Evolutionary conservation across 2,797 vertebrate genomes (phyloP).

Genomic region (Cossypha dichroa): DNA sequence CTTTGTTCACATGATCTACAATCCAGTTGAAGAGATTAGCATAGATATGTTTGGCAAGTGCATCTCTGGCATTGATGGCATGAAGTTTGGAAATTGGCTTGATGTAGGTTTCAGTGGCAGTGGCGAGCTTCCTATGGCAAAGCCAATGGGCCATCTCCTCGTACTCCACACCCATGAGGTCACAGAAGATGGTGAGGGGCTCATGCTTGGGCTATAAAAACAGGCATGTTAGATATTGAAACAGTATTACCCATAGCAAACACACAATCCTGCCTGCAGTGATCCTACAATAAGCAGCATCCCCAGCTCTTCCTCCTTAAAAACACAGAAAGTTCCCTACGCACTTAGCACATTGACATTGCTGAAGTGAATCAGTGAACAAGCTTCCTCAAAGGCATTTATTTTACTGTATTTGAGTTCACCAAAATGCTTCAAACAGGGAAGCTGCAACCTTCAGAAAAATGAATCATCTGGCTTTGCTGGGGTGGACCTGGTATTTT

Average conservation of each 20-base stretch:
- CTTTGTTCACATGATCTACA: conserved; percentile 93
- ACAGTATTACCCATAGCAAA: background rate
- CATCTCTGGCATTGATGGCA: conserved; percentile 93
- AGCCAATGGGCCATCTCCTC: conserved; percentile 98
- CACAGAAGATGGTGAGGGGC: conserved; percentile 90
- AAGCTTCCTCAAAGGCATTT: background rate
- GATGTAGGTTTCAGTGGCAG: conserved; percentile 93
- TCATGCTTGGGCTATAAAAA: conserved; percentile 87
- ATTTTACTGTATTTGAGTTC: background rate
- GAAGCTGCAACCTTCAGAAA: background rate
- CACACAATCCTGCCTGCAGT: background rate
- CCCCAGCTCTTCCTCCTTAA: background rate
- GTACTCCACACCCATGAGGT: conserved; percentile 92
- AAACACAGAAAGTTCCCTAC: background rate
- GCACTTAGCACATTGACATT: background rate
- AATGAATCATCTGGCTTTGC: background rate
- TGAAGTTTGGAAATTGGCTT: conserved; percentile 92
- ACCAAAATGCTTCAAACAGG: background rate
- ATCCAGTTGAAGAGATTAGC: conserved; percentile 98
- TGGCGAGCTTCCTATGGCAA: conserved; percentile 94
- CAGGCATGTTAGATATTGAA: background rate
- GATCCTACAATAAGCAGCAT: background rate
- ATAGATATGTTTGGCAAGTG: conserved; percentile 95
- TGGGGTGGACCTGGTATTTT: background rate
- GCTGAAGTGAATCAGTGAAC: background rate